phyloP scores from a whole-genome alignment of 2,888 invertebrate genomes.

The Zaprionus bogoriensis region DNA sequence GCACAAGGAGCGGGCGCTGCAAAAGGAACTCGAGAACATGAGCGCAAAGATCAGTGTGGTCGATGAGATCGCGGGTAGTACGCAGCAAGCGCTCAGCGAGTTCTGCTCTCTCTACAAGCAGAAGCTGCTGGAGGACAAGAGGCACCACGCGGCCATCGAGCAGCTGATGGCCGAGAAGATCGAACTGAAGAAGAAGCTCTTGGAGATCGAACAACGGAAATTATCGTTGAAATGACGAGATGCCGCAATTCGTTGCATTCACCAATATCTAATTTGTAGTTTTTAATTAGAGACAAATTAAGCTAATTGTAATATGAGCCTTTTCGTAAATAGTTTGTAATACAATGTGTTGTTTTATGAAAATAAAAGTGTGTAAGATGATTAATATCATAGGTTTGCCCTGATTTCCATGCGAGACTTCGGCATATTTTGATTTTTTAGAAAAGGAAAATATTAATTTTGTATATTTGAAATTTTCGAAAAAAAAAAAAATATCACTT shows the following conservation, averaged over 20 bases:
- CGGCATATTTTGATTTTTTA: too few species aligned
- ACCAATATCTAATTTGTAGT: constrained; percentile 10
- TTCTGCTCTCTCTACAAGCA: constrained; percentile 60
- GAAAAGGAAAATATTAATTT: too few species aligned
- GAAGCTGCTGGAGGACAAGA: constrained; percentile 55
- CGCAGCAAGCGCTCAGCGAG: constrained; percentile 40
- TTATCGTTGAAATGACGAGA: constrained; percentile 49
- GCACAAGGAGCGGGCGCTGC: constrained; percentile 11
- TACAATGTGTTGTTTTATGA: constrained; percentile 1
- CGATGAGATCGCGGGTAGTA: constrained; percentile 35
- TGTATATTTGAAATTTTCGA: too few species aligned
- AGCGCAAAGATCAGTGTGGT: constrained; percentile 28
- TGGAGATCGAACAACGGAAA: constrained; percentile 63
- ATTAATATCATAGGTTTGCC: too few species aligned
- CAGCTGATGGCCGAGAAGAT: constrained; percentile 59
- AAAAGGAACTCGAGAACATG: constrained; percentile 46
- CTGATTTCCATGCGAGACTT: too few species aligned
- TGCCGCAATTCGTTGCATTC: background rate
- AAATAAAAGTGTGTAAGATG: background rate
- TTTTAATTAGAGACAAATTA: constrained; percentile 20
- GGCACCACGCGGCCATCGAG: constrained; percentile 57
- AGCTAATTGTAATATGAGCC: constrained; percentile 3
- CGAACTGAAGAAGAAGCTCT: constrained; percentile 54
- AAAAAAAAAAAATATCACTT: too few species aligned
- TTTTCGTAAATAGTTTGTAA: constrained; percentile 11